Evolutionary conservation across 2,888 invertebrate genomes (phyloP).

Genomic region (Tubiluchus corallicola): DNA sequence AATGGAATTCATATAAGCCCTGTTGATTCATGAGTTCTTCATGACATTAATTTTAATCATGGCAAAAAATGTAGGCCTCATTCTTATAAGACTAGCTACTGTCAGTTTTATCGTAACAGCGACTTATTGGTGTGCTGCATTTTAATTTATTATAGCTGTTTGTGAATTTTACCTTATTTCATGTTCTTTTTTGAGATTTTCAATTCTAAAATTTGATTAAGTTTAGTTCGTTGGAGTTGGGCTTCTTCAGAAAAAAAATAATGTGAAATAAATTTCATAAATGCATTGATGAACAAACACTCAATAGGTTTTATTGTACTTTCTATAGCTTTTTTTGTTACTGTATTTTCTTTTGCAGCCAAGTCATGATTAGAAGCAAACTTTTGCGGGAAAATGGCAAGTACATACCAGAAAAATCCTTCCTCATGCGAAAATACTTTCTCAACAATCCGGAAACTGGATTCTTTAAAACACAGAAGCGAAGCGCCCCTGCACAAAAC

Average conservation of each 20-base stretch:
- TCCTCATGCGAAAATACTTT: constrained; percentile 75
- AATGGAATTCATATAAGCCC: no score
- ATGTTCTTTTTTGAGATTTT: constrained; percentile 5
- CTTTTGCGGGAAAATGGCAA: constrained; percentile 90
- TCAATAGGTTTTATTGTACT: background rate
- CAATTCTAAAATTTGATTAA: constrained; percentile 8
- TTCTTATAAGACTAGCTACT: no score
- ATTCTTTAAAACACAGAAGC: constrained; percentile 77
- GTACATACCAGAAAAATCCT: constrained; percentile 72
- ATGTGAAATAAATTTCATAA: no score
- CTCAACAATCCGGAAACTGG: constrained; percentile 92
- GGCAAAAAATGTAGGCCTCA: no score
- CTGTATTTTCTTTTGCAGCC: constrained; percentile 38
- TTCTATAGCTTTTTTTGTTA: no score
- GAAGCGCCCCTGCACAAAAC: constrained; percentile 44
- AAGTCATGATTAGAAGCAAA: constrained; percentile 81
- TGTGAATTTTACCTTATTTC: background rate
- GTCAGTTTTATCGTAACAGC: no score
- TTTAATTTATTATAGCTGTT: background rate
- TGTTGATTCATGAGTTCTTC: no score
- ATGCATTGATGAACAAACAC: no score
- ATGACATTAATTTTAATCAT: no score
- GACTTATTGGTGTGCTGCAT: no score
- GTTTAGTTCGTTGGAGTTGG: constrained; percentile 1
- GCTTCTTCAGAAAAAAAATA: background rate